phyloP scores from a whole-genome alignment of 1,140 invertebrate species.

The Chrysomallon squamiferum region DNA sequence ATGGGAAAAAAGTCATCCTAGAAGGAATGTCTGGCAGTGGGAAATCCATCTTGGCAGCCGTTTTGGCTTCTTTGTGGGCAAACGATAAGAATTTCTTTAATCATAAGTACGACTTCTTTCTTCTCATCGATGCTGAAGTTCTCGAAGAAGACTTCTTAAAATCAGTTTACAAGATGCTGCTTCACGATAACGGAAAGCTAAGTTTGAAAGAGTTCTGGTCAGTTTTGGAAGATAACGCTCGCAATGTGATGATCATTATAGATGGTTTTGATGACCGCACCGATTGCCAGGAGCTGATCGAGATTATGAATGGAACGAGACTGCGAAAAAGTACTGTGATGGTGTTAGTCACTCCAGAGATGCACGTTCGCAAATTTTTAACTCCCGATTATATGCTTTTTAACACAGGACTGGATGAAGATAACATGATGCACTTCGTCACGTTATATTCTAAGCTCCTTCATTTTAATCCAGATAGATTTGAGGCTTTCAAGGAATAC shows the following conservation, averaged over 20 bases:
- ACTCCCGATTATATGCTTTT: constrained; percentile 39
- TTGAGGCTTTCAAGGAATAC: constrained; percentile 30
- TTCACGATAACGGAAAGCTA: constrained; percentile 33
- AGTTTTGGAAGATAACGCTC: constrained; percentile 32
- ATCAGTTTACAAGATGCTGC: constrained; percentile 23
- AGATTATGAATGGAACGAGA: not conserved
- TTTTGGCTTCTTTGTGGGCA: constrained; percentile 46
- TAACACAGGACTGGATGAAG: constrained; percentile 33
- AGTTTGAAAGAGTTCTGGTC: constrained; percentile 37
- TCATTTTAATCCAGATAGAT: constrained; percentile 33
- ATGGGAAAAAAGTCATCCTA: constrained; percentile 37
- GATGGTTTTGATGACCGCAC: constrained; percentile 39
- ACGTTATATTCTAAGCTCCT: constrained; percentile 32
- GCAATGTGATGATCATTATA: constrained; percentile 36
- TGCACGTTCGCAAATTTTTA: constrained; percentile 13
- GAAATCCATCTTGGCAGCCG: constrained; percentile 38
- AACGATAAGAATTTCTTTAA: constrained; percentile 34
- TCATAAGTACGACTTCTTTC: constrained; percentile 30
- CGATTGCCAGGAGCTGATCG: constrained; percentile 20
- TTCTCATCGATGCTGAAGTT: constrained; percentile 32
- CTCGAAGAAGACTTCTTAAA: constrained; percentile 25
- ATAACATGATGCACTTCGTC: constrained; percentile 32
- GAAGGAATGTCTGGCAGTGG: constrained; percentile 46
- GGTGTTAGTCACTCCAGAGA: constrained; percentile 30
- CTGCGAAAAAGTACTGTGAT: constrained; percentile 17